Conservation (phyloP, 2,888 invertebrate species). For the Trichacis sp. region DNA sequence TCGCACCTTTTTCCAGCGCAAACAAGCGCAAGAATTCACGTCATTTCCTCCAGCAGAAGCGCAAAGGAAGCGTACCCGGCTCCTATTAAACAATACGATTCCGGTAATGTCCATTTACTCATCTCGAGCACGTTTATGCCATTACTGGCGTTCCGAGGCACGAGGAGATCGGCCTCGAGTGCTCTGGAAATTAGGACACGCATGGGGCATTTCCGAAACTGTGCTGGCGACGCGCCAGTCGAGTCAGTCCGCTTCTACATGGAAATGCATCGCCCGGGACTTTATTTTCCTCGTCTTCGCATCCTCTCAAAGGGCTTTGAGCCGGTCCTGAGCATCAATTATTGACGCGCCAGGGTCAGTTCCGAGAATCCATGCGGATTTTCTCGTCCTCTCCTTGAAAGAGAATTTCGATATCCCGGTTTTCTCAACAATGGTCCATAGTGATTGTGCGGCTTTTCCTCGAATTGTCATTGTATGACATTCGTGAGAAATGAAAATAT, state of each 20-base stretch:
- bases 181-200: slow-evolving; percentile 28
- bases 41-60: neutral
- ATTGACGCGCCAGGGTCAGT: neutral
- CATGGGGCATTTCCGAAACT: too few species aligned
- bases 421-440: too few species aligned
- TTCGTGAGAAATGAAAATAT: too few species aligned
- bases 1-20: too few species aligned
- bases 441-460: too few species aligned
- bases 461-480: too few species aligned
- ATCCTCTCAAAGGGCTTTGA: neutral
- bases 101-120: slow-evolving; percentile 21
- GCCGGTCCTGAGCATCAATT: neutral
- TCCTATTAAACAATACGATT: neutral
- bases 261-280: slow-evolving; percentile 28
- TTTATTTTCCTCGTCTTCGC: neutral
- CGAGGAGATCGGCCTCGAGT: slow-evolving; percentile 17
- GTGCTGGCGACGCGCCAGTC: slow-evolving; percentile 45
- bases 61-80: neutral
- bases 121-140: slow-evolving; percentile 20
- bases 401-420: too few species aligned
- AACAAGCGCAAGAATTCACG: too few species aligned
- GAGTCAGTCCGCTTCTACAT: slow-evolving; percentile 41
- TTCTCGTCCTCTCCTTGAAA: too few species aligned
- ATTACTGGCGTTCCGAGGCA: slow-evolving; percentile 19
- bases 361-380: too few species aligned